Percentiles rank a stretch among this genome's conserved stretches.
Evolutionary conservation across 2,888 invertebrate species (phyloP).

Genomic region (Nycteola revayana): DNA sequence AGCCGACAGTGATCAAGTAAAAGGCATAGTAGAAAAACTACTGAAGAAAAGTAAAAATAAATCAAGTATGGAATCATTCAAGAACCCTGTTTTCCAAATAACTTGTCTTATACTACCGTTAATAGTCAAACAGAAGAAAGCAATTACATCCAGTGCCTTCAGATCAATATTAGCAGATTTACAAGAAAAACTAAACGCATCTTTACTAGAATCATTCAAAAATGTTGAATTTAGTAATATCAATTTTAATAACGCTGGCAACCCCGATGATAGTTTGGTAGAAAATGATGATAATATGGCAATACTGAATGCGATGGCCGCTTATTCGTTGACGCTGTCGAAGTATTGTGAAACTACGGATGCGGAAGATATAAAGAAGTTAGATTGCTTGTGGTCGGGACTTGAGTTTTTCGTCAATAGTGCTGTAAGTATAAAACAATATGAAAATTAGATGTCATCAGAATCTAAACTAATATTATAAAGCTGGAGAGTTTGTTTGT

Average conservation of each 20-base stretch:
- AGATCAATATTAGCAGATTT: conserved; percentile 65
- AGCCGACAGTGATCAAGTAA: conserved; percentile 59
- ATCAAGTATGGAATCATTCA: conserved; percentile 55
- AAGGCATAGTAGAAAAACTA: conserved; percentile 58
- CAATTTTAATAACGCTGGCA: conserved; percentile 38
- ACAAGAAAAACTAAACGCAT: conserved; percentile 65
- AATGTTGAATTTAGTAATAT: conserved; percentile 54
- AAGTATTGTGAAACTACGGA: conserved; percentile 67
- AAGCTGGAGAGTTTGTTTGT: too few species aligned
- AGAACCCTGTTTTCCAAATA: conserved; percentile 64
- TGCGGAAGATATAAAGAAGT: conserved; percentile 53
- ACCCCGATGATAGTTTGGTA: conserved; percentile 51
- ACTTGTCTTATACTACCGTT: conserved; percentile 63
- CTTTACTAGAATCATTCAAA: conserved; percentile 60
- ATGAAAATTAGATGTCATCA: too few species aligned
- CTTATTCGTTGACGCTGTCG: conserved; percentile 63
- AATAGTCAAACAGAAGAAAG: conserved; percentile 66
- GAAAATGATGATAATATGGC: conserved; percentile 50
- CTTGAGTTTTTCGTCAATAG: conserved; percentile 61
- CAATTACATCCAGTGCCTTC: conserved; percentile 57
- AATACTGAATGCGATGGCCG: conserved; percentile 67
- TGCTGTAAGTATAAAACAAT: conserved; percentile 70
- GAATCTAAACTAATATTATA: too few species aligned
- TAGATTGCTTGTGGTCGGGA: conserved; percentile 61
- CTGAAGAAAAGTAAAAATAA: conserved; percentile 46